Base-by-base conservation (phyloP, 2,888 invertebrate species). In the Mythimna lalbum region DNA sequence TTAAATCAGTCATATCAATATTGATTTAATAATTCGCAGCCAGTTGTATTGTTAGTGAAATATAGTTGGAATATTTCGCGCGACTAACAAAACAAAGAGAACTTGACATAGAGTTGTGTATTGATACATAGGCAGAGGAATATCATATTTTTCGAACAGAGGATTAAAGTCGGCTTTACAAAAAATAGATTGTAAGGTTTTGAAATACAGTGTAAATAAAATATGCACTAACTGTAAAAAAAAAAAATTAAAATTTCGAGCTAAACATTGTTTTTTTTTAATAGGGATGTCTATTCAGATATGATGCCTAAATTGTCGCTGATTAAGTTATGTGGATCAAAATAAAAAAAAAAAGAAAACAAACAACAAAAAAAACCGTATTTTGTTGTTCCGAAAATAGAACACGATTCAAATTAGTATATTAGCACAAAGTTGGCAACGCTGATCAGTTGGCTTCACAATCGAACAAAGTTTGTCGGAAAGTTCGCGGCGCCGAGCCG, bases 401-500 rank as follows among this genome's bases (percentile, higher is more conserved):
- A 67, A 47, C 50, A 7, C 57, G 52, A 65, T 64, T 55, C 59
- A 74, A 74, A 74, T 82, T 55, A 70, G 80, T 82, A 62, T 70
- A 67, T 78, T 78, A 71, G 59, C 61, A 31, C 67, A n/a, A 76
- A 79, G 71, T 79, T 80, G 81, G 64, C 61, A 81, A 59, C 73
- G 62, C 33, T 73, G 69, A 82, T 80, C 78, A 80, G 69, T 73
- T 67, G 63, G 55, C 60, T 53, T 72, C 65, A 70, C 81, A 77
- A 78, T 75, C 72, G 70, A 76, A 77, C 83, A 82, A 87, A 91
- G 87, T 90, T 90, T 83, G 67, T 84, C 80, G 68, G 76, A 87
- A 87, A 88, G 87, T 89, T 87, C 76, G 80, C 84, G 84, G 80
- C 84, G 85, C 77, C 69, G 86, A 70, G 63, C 63, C 52, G 75